Evolutionary conservation across 64 coral and sea anemone genomes (phyloP).

Genomic region (Montipora cactus): DNA sequence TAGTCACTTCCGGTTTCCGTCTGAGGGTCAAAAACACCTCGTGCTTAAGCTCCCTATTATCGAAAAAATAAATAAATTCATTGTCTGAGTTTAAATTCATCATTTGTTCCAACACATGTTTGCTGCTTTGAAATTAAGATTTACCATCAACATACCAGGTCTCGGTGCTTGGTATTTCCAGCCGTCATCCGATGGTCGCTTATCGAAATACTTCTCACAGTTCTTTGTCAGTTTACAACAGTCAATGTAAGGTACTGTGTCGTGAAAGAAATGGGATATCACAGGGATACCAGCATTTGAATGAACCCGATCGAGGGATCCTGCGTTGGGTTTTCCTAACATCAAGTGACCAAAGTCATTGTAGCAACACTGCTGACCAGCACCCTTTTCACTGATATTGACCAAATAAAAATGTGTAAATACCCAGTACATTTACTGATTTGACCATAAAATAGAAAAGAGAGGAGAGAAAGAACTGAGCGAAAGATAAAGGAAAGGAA

Average conservation of each 20-base stretch:
- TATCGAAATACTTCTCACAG: constrained; percentile 69
- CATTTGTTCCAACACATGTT: too few species aligned
- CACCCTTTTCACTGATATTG: constrained; percentile 46
- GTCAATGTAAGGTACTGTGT: constrained; percentile 80
- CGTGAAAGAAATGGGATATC: constrained; percentile 81
- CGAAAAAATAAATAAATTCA: too few species aligned
- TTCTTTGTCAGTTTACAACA: constrained; percentile 62
- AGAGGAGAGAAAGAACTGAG: background rate
- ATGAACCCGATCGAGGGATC: constrained; percentile 78
- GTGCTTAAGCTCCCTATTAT: too few species aligned
- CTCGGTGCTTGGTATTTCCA: constrained; percentile 63
- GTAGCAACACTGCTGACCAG: constrained; percentile 92
- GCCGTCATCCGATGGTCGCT: constrained; percentile 74
- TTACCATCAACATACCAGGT: constrained; percentile 42
- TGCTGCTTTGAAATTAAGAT: too few species aligned
- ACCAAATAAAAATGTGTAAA: background rate
- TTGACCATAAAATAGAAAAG: background rate
- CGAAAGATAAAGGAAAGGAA: background rate
- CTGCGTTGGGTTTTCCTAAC: constrained; percentile 56
- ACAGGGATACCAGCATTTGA: constrained; percentile 48
- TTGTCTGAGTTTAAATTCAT: too few species aligned
- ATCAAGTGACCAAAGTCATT: constrained; percentile 75
- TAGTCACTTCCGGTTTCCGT: too few species aligned
- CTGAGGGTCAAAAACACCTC: too few species aligned
- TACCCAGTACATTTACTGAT: too few species aligned